Conservation (phyloP, 2,113 vertebrate species). For the Sinosuthora webbiana region DNA sequence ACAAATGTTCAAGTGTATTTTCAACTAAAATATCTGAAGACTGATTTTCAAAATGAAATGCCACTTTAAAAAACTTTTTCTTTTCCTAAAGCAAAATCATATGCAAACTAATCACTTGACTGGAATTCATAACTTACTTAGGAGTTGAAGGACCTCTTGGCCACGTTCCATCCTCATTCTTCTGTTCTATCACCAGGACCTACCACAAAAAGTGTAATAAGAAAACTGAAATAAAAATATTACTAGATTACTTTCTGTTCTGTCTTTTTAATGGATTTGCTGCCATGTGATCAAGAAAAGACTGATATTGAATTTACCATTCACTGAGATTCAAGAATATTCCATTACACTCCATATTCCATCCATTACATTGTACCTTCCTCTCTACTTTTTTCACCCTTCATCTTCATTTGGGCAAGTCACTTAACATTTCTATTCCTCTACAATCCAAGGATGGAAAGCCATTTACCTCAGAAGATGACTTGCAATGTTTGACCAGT, state of each 20-base stretch:
- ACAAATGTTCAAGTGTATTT: background rate
- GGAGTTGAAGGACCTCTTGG: slow-evolving; percentile 89
- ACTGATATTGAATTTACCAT: background rate
- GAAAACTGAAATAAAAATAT: slow-evolving; percentile 6
- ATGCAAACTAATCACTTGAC: background rate
- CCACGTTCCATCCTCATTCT: slow-evolving; percentile 95
- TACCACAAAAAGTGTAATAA: slow-evolving; percentile 57
- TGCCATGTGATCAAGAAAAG: background rate
- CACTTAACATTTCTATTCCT: background rate
- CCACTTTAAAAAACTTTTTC: background rate
- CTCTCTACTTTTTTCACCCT: background rate
- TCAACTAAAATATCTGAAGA: background rate
- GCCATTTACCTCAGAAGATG: background rate
- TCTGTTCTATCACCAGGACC: slow-evolving; percentile 99
- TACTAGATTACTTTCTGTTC: background rate
- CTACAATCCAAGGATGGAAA: background rate
- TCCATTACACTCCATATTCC: background rate
- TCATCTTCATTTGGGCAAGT: background rate
- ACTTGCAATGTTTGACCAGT: background rate
- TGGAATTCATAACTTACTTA: slow-evolving; percentile 84
- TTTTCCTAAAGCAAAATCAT: background rate
- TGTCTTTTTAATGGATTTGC: background rate
- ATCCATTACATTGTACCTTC: background rate
- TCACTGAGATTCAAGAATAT: background rate
- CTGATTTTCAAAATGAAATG: background rate